Conservation (phyloP, 2,797 vertebrate species). For the Mionectes olivaceus region DNA sequence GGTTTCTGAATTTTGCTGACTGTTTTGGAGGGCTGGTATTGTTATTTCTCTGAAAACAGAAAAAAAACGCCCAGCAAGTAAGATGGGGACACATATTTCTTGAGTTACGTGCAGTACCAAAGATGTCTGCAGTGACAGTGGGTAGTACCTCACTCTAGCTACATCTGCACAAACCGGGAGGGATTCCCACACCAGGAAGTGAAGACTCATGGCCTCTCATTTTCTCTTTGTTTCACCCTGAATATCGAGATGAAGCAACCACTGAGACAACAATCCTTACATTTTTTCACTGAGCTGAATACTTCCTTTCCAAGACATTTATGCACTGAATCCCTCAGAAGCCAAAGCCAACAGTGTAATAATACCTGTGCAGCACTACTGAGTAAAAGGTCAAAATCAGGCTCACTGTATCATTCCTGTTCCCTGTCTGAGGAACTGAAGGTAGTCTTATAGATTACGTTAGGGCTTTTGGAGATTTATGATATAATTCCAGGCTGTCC, state of each 20-base stretch:
- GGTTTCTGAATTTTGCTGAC: neutral
- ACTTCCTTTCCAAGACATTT: neutral
- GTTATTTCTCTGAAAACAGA: neutral
- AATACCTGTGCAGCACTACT: neutral
- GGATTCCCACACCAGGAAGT: neutral
- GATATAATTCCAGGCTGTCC: constrained; percentile 20
- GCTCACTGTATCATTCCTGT: neutral
- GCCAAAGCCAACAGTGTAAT: neutral
- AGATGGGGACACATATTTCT: neutral
- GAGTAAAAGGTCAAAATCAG: constrained; percentile 19
- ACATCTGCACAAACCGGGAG: neutral
- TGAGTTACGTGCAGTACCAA: neutral
- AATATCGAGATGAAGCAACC: neutral
- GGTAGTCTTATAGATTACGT: constrained; percentile 31
- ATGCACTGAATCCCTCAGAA: neutral
- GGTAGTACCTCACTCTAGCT: neutral
- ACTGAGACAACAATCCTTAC: neutral
- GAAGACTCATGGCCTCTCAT: neutral
- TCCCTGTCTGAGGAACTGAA: neutral
- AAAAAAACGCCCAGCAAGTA: neutral
- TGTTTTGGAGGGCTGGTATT: neutral
- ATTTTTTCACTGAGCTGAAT: neutral
- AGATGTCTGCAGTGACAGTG: neutral
- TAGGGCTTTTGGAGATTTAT: constrained; percentile 46
- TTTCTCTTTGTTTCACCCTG: neutral